Evolutionary conservation across 2,888 invertebrate genomes (phyloP), one percentile per base, ranked within the genome.

Genomic region (Agrochola lota): DNA sequence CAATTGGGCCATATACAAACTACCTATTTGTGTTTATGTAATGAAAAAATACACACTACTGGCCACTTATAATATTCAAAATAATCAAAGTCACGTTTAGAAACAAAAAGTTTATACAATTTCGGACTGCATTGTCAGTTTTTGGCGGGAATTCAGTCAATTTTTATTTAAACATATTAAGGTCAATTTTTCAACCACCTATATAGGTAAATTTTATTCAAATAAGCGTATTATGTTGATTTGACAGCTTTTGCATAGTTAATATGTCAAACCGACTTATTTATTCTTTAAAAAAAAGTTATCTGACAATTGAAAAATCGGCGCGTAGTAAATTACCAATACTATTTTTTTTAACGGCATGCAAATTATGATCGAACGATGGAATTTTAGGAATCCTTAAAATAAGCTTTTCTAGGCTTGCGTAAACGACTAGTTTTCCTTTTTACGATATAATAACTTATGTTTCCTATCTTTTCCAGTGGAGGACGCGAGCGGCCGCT

Each of bases 401-500:
- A 55, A n/a, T 55, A 4, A 23, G 3, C 11, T n/a, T 55, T 55
- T n/a, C 15, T 59, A 7, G 59, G 7, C 15, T 7, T 59, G 2
- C 17, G 26, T 3, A 60, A 60, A 20, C 17, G 17, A 35, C 9
- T 20, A 35, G 35, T 9, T 26, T 46, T 66, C n/a, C 11, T 17
- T 20, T 43, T 46, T 9, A n/a, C 9, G 1, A 9, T 30, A 5
- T 43, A 43, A 23, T 64, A 49, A 68, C 20, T 15, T 0, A 7
- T 30, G 2, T 20, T 59, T 63, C 67, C n/a, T 46, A 72, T 85
- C 79, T 71, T 87, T 91, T 87, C 1, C 93, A 96, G 96, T 96
- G 96, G 96, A 96, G 76, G 96, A 96, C 82, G 98, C 98, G 40
- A 98, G 98, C 90, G 98, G 98, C 0, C 97, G 98, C 83, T 98